phyloP scores from a whole-genome alignment of 2,797 vertebrate species.

The Rhinatrema bivittatum region DNA sequence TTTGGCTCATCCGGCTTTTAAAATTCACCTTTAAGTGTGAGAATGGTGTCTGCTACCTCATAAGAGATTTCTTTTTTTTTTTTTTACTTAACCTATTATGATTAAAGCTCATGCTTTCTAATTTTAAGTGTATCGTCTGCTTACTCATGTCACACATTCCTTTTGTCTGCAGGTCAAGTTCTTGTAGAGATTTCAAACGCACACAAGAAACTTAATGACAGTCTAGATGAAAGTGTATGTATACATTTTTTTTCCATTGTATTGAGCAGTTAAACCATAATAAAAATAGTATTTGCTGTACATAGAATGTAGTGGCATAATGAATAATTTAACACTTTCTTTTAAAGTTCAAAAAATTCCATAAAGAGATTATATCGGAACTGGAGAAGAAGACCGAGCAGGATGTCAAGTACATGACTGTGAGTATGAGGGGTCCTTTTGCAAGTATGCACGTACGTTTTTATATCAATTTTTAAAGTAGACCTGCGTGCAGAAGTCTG shows the following conservation, averaged over 20 bases:
- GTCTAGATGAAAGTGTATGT: constrained; percentile 87
- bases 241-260: background rate
- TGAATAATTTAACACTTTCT: constrained; percentile 14
- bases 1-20: too few relatives aligned
- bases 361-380: constrained; percentile 82
- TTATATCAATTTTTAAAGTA: too few relatives aligned
- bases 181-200: constrained; percentile 85
- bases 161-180: constrained; percentile 72
- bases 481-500: too few relatives aligned
- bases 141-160: too few relatives aligned
- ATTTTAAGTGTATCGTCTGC: too few relatives aligned
- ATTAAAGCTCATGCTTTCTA: too few relatives aligned
- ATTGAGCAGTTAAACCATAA: constrained; percentile 3
- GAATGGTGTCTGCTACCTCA: too few relatives aligned
- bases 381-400: constrained; percentile 94
- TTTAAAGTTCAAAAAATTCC: constrained; percentile 85
- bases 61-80: too few relatives aligned
- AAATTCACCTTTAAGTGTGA: too few relatives aligned
- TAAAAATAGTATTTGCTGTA: background rate
- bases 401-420: constrained; percentile 95
- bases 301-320: background rate
- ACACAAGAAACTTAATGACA: constrained; percentile 79
- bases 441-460: too few relatives aligned
- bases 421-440: constrained; percentile 60
- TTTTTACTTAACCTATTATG: too few relatives aligned